Evolutionary conservation across 1,140 invertebrate genomes (phyloP).

Genomic region (Melanaphis sacchari): DNA sequence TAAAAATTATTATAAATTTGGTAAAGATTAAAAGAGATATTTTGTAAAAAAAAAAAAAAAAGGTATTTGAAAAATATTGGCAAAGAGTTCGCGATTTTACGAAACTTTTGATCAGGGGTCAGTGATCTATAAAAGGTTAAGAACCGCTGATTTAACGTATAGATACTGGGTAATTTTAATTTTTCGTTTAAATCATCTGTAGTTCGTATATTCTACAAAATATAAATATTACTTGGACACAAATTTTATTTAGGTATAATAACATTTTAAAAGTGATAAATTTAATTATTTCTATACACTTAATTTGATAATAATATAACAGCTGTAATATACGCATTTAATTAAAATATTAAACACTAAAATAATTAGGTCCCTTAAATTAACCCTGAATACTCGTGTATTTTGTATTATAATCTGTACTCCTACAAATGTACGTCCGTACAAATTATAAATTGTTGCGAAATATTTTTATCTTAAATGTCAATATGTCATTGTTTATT

Average conservation of each 20-base stretch:
- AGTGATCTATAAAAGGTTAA: too few species aligned
- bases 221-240: neutral
- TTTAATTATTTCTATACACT: neutral
- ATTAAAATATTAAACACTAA: neutral
- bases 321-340: neutral
- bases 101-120: too few species aligned
- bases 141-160: too few species aligned
- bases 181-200: neutral
- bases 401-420: neutral
- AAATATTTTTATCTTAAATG: neutral
- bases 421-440: neutral
- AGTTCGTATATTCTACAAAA: neutral
- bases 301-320: neutral
- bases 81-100: too few species aligned
- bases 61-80: too few species aligned
- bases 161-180: neutral
- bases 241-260: neutral
- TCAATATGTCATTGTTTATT: neutral
- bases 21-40: too few species aligned
- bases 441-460: neutral
- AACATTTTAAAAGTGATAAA: neutral
- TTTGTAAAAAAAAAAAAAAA: too few species aligned
- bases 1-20: too few species aligned
- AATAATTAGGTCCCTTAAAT: constrained; percentile 18
- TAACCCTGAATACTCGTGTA: constrained; percentile 16